These are phyloP conservation scores for Eufriesea mexicana DNA, from an alignment of 1,140 invertebrate genomes.

Conservation along the genomic window DNA sequence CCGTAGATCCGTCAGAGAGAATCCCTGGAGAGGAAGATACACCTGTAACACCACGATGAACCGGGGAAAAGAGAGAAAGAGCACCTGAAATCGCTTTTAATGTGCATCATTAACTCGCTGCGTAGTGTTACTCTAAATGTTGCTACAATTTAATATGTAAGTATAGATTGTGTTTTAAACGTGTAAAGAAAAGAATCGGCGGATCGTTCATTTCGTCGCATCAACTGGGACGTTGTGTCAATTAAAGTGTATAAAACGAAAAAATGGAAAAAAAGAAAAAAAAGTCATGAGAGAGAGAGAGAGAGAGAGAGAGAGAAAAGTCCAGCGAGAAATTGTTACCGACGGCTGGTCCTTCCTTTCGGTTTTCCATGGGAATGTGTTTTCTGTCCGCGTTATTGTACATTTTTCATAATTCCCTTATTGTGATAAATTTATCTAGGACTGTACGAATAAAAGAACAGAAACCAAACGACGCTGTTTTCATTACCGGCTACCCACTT, in stretches of 20 bases:
- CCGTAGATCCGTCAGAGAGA: neutral
- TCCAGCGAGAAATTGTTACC: slow-evolving; percentile 43
- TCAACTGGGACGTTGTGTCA: slow-evolving; percentile 60
- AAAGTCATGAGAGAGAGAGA: slow-evolving; percentile 41
- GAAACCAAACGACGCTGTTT: slow-evolving; percentile 42
- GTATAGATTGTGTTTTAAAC: slow-evolving; percentile 65
- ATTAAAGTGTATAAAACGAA: slow-evolving; percentile 51
- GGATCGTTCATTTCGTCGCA: slow-evolving; percentile 52
- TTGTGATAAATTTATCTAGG: slow-evolving; percentile 66
- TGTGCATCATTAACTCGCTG: slow-evolving; percentile 68
- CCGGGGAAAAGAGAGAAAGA: slow-evolving; percentile 7
- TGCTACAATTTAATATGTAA: slow-evolving; percentile 63
- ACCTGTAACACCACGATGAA: neutral
- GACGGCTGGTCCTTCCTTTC: slow-evolving; percentile 53
- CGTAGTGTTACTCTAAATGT: slow-evolving; percentile 69
- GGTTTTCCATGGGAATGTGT: slow-evolving; percentile 47
- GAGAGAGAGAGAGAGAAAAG: slow-evolving; percentile 4
- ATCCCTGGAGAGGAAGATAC: neutral
- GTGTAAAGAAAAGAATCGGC: slow-evolving; percentile 52
- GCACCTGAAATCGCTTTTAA: slow-evolving; percentile 64
- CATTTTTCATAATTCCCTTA: slow-evolving; percentile 59
- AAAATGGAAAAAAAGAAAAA: neutral
- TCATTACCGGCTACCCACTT: neutral
- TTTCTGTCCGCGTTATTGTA: slow-evolving; percentile 45
- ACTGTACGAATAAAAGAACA: slow-evolving; percentile 62